Percentiles rank a stretch among this genome's conserved stretches.
phyloP scores from a whole-genome alignment of 2,797 vertebrate genomes.

The Synanceia verrucosa region DNA sequence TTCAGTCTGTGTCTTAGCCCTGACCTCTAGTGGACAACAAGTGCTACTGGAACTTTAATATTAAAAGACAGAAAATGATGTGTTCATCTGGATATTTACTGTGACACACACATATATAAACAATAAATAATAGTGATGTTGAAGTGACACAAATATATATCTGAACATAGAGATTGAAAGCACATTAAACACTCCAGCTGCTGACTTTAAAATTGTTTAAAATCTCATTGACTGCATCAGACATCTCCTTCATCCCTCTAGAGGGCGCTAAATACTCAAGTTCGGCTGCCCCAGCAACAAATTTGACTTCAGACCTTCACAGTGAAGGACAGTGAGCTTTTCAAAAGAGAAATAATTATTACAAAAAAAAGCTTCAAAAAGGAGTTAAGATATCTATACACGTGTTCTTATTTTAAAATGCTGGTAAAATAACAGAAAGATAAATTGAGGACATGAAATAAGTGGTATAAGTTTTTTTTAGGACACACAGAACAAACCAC shows the following conservation, averaged over 20 bases:
- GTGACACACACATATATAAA: no score
- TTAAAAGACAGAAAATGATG: background rate
- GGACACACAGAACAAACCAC: slow-evolving; percentile 14
- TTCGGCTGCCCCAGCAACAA: background rate
- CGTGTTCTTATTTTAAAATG: background rate
- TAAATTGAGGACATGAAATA: background rate
- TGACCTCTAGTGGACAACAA: slow-evolving; percentile 69
- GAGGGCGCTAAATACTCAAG: slow-evolving; percentile 51
- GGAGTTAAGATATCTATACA: no score
- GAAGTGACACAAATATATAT: background rate
- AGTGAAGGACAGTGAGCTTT: background rate
- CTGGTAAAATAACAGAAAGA: background rate
- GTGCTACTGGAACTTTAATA: slow-evolving; percentile 7
- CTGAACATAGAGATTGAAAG: background rate
- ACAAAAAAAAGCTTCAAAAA: no score
- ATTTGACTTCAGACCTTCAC: background rate
- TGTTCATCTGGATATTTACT: background rate
- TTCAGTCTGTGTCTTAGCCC: slow-evolving; percentile 42
- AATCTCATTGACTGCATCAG: background rate
- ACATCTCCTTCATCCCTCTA: slow-evolving; percentile 32
- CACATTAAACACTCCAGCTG: background rate
- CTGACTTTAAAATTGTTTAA: background rate
- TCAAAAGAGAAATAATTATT: no score
- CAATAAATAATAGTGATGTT: background rate
- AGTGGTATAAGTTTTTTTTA: slow-evolving; percentile 4